Conservation (phyloP, 2,888 invertebrate species). For the Julus scandinavius region DNA sequence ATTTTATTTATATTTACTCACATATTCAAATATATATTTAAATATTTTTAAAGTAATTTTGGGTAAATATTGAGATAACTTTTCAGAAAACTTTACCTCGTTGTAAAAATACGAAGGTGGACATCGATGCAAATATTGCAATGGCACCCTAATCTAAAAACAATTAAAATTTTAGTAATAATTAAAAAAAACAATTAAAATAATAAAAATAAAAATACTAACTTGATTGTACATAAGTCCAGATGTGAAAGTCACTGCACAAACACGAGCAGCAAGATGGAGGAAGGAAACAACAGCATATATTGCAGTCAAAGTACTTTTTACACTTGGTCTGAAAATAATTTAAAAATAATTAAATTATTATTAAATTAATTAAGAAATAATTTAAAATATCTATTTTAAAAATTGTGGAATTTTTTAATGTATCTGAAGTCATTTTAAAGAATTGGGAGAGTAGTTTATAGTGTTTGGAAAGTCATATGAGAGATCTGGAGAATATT, state of each 20-base stretch:
- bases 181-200: neutral
- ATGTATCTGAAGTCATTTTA: too few species aligned
- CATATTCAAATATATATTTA: neutral
- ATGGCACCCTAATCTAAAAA: conserved; percentile 33
- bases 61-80: neutral
- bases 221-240: conserved; percentile 21
- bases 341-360: too few species aligned
- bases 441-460: too few species aligned
- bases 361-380: too few species aligned
- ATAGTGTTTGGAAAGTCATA: too few species aligned
- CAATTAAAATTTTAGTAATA: neutral
- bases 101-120: conserved; percentile 4
- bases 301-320: neutral
- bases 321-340: neutral
- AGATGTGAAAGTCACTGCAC: conserved; percentile 14
- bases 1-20: neutral
- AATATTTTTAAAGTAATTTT: neutral
- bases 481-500: too few species aligned
- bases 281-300: conserved; percentile 3
- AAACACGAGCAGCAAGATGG: conserved; percentile 12
- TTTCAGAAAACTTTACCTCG: conserved; percentile 13
- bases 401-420: too few species aligned
- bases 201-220: neutral
- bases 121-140: conserved; percentile 42
- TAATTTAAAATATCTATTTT: too few species aligned